phyloP scores from a whole-genome alignment of 2,888 invertebrate species.

The Chaetogeoica ovagalla region DNA sequence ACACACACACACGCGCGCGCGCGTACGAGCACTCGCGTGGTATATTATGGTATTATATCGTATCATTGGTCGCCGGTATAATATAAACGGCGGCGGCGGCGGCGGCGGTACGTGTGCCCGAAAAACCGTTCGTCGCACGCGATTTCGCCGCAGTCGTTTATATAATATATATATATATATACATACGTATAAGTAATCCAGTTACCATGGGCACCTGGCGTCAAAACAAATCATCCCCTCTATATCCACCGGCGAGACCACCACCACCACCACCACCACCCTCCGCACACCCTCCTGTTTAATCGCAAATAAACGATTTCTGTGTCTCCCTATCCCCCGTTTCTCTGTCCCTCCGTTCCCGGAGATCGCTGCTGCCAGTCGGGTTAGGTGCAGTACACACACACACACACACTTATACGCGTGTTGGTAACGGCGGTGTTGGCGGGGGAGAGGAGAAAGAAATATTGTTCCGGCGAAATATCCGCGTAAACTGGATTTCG shows the following conservation, averaged over 20 bases:
- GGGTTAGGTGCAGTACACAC: neutral
- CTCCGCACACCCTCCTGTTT: too few species aligned
- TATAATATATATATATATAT: too few species aligned
- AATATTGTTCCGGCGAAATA: conserved; percentile 35
- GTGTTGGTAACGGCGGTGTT: neutral
- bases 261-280: too few species aligned
- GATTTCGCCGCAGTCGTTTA: conserved; percentile 27
- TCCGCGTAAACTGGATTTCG: conserved; percentile 39
- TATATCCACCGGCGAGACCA: too few species aligned
- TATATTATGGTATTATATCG: neutral
- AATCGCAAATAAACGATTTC: too few species aligned
- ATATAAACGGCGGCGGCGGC: neutral
- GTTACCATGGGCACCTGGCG: conserved; percentile 49
- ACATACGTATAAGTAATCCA: neutral
- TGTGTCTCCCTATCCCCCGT: too few species aligned
- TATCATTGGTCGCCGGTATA: conserved; percentile 28
- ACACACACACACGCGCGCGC: neutral
- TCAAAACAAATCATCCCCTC: conserved; percentile 53
- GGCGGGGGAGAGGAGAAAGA: neutral
- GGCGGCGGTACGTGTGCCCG: neutral
- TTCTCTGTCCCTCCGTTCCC: too few species aligned
- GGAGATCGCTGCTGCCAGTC: too few species aligned
- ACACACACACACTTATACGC: neutral
- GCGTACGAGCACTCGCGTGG: neutral
- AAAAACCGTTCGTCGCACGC: conserved; percentile 44